Conservation (phyloP, 2,113 vertebrate genomes). For the Mugil cephalus region DNA sequence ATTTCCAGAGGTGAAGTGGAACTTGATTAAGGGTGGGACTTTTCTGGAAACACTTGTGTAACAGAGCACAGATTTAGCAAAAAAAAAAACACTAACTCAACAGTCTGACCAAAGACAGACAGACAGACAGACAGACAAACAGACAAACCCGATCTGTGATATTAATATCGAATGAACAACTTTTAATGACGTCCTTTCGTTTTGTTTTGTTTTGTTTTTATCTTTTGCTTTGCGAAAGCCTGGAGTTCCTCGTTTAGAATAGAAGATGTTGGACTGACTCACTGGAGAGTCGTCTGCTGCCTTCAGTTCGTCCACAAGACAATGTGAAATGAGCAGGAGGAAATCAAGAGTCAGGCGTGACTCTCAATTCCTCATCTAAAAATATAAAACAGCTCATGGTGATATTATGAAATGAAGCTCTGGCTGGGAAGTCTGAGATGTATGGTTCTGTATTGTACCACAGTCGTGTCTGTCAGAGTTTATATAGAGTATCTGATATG, state of each 20-base stretch:
- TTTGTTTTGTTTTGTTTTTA: background rate
- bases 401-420: background rate
- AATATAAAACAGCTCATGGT: constrained; percentile 37
- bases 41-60: constrained; percentile 22
- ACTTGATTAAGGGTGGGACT: background rate
- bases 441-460: background rate
- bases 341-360: constrained; percentile 18
- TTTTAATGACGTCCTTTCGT: background rate
- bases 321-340: background rate
- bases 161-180: constrained; percentile 39
- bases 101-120: constrained; percentile 40
- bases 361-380: constrained; percentile 45
- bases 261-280: constrained; percentile 41
- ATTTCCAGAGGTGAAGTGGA: background rate
- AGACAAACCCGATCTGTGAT: constrained; percentile 7
- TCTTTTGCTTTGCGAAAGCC: constrained; percentile 23
- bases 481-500: too few relatives aligned
- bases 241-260: constrained; percentile 29
- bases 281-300: constrained; percentile 20
- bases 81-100: constrained; percentile 34
- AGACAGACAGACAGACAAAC: constrained; percentile 17
- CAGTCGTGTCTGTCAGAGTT: too few relatives aligned
- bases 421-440: background rate
- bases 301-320: constrained; percentile 43
- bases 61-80: background rate